phyloP scores from a whole-genome alignment of 2,888 invertebrate genomes.

The Strigamia crassipes region DNA sequence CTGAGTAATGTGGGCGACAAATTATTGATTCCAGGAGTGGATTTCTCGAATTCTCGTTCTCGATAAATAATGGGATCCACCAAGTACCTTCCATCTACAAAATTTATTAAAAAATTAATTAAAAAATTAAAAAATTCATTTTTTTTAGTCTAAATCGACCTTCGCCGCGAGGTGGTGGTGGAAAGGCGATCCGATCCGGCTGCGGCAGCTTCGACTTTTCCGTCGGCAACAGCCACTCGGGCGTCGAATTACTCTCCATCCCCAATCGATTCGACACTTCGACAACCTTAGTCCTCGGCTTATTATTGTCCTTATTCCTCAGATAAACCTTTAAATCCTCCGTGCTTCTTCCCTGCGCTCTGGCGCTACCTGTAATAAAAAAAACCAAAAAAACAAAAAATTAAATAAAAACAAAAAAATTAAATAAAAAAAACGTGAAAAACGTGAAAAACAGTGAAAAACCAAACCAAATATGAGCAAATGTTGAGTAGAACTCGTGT shows the following conservation, averaged over 20 bases:
- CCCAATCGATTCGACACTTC: conserved; percentile 74
- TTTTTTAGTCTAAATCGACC: conserved; percentile 64
- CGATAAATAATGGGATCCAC: conserved; percentile 65
- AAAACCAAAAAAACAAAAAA: background rate
- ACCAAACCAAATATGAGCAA: background rate
- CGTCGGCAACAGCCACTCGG: conserved; percentile 75
- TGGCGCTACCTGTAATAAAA: conserved; percentile 45
- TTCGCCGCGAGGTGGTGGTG: conserved; percentile 86
- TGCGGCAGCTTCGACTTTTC: conserved; percentile 76
- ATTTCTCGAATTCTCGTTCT: conserved; percentile 48
- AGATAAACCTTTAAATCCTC: conserved; percentile 52
- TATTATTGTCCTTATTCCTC: conserved; percentile 51
- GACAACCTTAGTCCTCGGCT: conserved; percentile 68
- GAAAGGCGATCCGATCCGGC: conserved; percentile 81
- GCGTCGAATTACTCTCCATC: conserved; percentile 65
- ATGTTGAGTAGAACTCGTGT: background rate
- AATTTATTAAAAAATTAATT: background rate
- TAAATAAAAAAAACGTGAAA: background rate
- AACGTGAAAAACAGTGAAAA: background rate
- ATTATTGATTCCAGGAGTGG: conserved; percentile 58
- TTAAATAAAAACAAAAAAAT: background rate
- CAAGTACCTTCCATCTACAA: conserved; percentile 77
- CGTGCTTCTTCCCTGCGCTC: conserved; percentile 47
- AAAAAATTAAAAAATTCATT: too few relatives aligned
- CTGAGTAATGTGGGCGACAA: conserved; percentile 69